These are phyloP conservation scores for Stictonetta naevosa DNA, from an alignment of 2,113 vertebrate species.

Conservation along the genomic window DNA sequence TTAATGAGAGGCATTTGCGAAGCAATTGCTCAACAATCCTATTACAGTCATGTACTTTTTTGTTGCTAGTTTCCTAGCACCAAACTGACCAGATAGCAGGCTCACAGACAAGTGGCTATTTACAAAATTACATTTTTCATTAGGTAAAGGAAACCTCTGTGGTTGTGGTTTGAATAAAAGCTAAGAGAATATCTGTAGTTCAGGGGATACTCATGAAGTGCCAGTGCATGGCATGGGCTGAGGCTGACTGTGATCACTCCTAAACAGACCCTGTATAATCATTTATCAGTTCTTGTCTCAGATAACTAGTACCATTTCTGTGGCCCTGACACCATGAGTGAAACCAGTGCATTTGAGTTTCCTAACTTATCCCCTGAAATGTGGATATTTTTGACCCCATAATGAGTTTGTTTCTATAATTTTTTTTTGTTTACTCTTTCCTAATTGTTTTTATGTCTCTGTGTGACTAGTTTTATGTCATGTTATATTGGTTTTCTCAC, in stretches of 20 bases:
- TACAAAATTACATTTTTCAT: not conserved
- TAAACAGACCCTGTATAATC: not conserved
- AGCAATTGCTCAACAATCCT: not conserved
- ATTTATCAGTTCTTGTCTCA: not conserved
- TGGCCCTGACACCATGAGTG: not conserved
- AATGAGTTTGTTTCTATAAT: not conserved
- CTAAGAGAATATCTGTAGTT: not conserved
- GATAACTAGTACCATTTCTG: not conserved
- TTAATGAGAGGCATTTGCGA: not conserved
- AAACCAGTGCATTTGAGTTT: not conserved
- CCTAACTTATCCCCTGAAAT: not conserved
- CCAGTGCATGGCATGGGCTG: not conserved
- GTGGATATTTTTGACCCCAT: not conserved
- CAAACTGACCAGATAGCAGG: not conserved
- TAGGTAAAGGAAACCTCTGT: not conserved
- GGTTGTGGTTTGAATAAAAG: not conserved
- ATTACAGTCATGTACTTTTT: not conserved
- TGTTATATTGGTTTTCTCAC: not conserved
- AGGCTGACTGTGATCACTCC: not conserved
- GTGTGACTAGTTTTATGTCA: not conserved
- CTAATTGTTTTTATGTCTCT: not conserved
- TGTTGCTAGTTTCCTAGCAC: not conserved
- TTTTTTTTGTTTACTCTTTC: not conserved
- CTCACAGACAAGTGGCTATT: not conserved
- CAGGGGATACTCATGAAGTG: rapidly evolving